Evolutionary conservation across 2,113 vertebrate species (phyloP).

Genomic region (Dissostichus mawsoni): DNA sequence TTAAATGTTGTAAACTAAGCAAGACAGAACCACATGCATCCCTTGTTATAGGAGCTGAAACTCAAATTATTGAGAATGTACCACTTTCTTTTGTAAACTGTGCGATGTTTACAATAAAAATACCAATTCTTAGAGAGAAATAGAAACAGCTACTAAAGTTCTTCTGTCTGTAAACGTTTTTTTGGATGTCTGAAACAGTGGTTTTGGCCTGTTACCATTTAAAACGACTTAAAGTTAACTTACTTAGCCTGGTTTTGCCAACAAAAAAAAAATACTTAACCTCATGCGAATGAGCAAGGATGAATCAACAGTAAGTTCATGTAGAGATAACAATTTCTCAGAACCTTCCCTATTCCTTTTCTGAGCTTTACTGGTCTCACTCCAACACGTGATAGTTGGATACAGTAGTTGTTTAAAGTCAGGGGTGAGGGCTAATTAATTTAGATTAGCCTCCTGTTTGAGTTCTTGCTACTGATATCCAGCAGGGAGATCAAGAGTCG

Average conservation of each 20-base stretch:
- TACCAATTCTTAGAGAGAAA: neutral
- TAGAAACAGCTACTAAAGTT: neutral
- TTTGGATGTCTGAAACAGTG: neutral
- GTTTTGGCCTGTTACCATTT: neutral
- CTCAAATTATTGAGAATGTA: neutral
- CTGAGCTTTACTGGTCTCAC: neutral
- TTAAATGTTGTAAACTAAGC: constrained; percentile 16
- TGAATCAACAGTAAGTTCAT: neutral
- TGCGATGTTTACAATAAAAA: neutral
- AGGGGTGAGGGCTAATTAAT: constrained; percentile 40
- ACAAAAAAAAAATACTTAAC: neutral
- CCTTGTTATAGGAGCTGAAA: neutral
- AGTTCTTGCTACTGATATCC: constrained; percentile 12
- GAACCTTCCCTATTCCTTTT: neutral
- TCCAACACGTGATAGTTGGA: constrained; percentile 1
- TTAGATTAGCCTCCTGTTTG: constrained; percentile 41
- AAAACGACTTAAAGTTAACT: neutral
- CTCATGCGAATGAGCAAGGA: neutral
- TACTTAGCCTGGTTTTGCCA: neutral
- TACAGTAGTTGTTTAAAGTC: constrained; percentile 1
- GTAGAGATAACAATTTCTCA: neutral
- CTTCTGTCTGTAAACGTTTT: neutral
- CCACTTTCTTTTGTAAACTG: neutral
- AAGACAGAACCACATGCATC: neutral
- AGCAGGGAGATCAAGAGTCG: neutral